A percentile compares a stretch with the other conserved stretches of the same genome.
phyloP scores from a whole-genome alignment of 2,113 vertebrate species.

The Ochotona princeps region DNA sequence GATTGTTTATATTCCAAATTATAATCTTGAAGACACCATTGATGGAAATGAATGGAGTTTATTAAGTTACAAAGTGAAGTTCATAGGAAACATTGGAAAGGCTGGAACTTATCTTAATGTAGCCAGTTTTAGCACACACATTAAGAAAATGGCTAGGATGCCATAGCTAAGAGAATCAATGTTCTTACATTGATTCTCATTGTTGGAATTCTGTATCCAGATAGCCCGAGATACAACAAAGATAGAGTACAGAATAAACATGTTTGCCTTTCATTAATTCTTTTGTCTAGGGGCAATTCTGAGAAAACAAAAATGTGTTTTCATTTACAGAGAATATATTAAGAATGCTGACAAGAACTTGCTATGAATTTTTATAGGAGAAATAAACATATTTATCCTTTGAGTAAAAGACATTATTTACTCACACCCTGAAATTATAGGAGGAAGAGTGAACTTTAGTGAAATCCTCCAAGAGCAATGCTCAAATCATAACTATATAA shows the following conservation, averaged over 20 bases:
- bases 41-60: not conserved
- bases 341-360: slow-evolving; percentile 24
- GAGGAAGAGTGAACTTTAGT: not conserved
- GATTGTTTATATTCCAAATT: not conserved
- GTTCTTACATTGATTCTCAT: not conserved
- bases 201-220: not conserved
- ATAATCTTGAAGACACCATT: not conserved
- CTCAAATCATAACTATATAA: slow-evolving; percentile 34
- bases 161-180: slow-evolving; percentile 1
- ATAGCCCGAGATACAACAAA: not conserved
- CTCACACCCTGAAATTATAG: not conserved
- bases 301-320: slow-evolving; percentile 35
- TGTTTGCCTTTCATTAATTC: slow-evolving; percentile 19
- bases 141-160: not conserved
- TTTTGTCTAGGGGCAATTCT: not conserved
- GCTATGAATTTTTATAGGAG: slow-evolving; percentile 16
- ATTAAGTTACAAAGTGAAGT: not conserved
- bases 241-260: not conserved
- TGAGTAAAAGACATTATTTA: not conserved
- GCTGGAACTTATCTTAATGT: not conserved
- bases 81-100: not conserved
- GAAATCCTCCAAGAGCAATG: not conserved
- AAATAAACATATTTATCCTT: slow-evolving; percentile 44
- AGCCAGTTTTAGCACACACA: not conserved
- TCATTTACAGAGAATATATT: slow-evolving; percentile 49